Evolutionary conservation across 2,888 invertebrate genomes (phyloP), one percentile per base, ranked within the genome.

Genomic region (Metopia argyrocephala): DNA sequence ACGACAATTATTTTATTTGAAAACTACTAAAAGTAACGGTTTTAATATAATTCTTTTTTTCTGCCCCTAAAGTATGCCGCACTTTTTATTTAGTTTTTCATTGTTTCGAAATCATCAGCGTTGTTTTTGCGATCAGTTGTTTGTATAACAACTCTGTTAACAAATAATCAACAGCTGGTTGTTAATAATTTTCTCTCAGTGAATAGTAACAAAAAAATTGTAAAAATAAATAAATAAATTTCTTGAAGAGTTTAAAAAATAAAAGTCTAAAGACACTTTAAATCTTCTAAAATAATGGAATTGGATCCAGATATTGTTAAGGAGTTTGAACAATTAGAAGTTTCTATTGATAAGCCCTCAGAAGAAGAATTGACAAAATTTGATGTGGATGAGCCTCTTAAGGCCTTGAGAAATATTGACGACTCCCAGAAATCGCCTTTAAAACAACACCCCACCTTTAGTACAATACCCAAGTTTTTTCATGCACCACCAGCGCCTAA

Each of bases 401-500:
- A 79, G 25, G 18, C 7, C 21, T 23, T 59, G 0, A n/a, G 61
- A 57, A 23, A 46, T 57, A 5, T 15, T 54, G 6, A 2, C 18
- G 46, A 3, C 61, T 23, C 5, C 21, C 56, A 31, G 3, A 50
- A 66, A 50, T 64, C 38, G 48, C 56, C 48, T 5, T n/a, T 50
- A 48, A 50, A 64, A 1, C 64, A 64, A 5, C 86, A 89, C 81
- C 84, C 85, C 2, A 88, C 89, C 0, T 90, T 93, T 84, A 92
- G 92, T 84, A 92, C 92, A 66, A 94, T 96, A 86, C 96, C 96
- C 0, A 93, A 94, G 87, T 96, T 96, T 89, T 95, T 94, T 87
- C 94, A 93, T 86, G 94, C 94, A 91, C 90, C 96, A 2, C 97
- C 97, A 0, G 93, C 93, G 66, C 93, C 95, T 64, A 94, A 94